Evolutionary conservation across 64 coral and sea anemone species (phyloP), one percentile per base, ranked within the genome.

Genomic region (Platygyra sinensis): DNA sequence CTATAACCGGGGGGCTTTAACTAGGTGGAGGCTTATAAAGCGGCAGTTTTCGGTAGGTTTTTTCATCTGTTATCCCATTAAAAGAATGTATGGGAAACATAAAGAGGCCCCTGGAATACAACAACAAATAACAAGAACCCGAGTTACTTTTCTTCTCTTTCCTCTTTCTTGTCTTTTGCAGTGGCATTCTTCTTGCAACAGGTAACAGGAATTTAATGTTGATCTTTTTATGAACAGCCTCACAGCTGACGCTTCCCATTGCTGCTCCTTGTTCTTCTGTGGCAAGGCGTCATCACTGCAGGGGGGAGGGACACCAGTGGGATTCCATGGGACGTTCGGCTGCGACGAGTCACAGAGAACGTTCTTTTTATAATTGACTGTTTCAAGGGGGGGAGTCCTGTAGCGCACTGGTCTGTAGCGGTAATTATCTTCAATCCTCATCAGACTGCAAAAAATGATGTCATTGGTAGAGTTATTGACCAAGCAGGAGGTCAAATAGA

Each of bases 401-500:
- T 38, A 64, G 9, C 83, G 95, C 10, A 96, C 80, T 94, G n/a
- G n/a, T n/a, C n/a, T n/a, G n/a, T 96, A 83, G 20, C 91, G 87
- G 38, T 91, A 94, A 71, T 96, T 96, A 71, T 91, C 89, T 74
- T 94, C 95, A 60, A n/a, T 92, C 83, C 52, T 96, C 95, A 65
- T 96, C 95, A 83, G 95, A 96, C 95, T 96, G 39, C 20, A 82
- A 61, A 67, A 29, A 39, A 71, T 51, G 14, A 64, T 46, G 42
- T 46, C 42, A 46, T 7, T 8, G 6, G 4, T 5, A 46, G 42
- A 36, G 33, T 36, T 36, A 36, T 36, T 36, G 33, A 36, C 33
- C 33, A 36, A 36, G 33, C 33, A 36, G 1, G 33, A 36, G 33
- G 33, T 36, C 33, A 36, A 36, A 36, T 3, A 36, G 33, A 36